A percentile compares a stretch with the other conserved stretches of the same genome.
These are phyloP conservation scores for Odontocolon sp. DNA, from an alignment of 2,888 invertebrate species.

Conservation along the genomic window DNA sequence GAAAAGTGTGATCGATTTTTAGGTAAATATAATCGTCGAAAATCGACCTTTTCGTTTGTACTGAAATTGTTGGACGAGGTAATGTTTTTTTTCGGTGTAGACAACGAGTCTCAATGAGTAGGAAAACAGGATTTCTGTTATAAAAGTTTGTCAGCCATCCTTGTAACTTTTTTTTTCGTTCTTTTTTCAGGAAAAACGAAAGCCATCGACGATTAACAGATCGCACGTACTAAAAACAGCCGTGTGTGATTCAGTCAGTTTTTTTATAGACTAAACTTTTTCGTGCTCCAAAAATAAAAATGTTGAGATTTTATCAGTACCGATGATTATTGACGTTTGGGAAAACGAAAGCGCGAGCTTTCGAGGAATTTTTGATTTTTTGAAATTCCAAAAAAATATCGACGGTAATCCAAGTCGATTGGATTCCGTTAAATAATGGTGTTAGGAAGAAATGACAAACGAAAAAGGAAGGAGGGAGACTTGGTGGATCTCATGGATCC, in stretches of 20 bases:
- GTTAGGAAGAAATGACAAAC: conserved; percentile 78
- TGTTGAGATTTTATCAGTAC: neutral
- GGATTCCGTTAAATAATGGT: conserved; percentile 73
- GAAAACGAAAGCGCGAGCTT: neutral
- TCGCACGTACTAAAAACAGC: neutral
- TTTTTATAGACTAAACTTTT: neutral
- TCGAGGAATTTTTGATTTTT: neutral
- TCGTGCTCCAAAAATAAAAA: neutral
- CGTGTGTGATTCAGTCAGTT: neutral
- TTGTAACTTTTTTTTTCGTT: conserved; percentile 30
- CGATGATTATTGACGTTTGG: neutral
- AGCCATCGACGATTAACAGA: conserved; percentile 5
- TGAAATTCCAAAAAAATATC: neutral
- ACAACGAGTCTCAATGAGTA: neutral
- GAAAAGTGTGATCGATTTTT: neutral
- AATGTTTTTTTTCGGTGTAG: neutral
- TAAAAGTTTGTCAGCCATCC: neutral
- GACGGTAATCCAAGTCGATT: conserved; percentile 12
- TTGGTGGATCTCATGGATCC: conserved; percentile 79
- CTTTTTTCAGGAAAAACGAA: neutral
- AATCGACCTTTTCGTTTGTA: neutral
- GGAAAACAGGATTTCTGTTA: neutral
- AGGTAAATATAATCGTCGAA: neutral
- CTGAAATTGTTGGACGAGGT: neutral
- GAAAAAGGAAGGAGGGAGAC: conserved; percentile 79